A percentile compares a stretch with the other conserved stretches of the same genome.
Evolutionary conservation across 1,140 invertebrate genomes (phyloP).

Genomic region (Lineus longissimus): DNA sequence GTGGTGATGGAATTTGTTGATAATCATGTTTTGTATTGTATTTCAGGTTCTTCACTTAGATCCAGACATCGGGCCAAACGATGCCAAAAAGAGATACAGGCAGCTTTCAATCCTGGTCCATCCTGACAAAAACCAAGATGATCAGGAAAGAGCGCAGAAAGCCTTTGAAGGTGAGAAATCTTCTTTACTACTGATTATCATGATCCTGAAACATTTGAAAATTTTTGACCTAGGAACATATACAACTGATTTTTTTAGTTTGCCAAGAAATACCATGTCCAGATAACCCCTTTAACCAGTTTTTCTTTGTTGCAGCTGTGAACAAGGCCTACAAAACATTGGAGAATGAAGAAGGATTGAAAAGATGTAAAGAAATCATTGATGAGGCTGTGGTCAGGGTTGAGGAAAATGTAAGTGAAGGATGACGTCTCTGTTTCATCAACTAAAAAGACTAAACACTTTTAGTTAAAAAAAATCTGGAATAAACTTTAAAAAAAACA

Average conservation of each 20-base stretch:
- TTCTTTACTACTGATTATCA: too few species aligned
- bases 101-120: constrained; percentile 95
- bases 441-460: too few species aligned
- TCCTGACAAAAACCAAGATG: constrained; percentile 97
- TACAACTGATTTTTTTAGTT: too few species aligned
- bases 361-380: constrained; percentile 93
- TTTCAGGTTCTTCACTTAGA: constrained; percentile 81
- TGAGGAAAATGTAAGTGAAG: constrained; percentile 85
- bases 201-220: too few species aligned
- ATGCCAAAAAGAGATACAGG: constrained; percentile 95
- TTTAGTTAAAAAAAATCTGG: too few species aligned
- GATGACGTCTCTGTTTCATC: too few species aligned
- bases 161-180: constrained; percentile 57
- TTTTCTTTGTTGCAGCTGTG: constrained; percentile 64
- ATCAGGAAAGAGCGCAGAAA: constrained; percentile 87
- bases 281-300: too few species aligned
- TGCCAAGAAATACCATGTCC: too few species aligned
- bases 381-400: constrained; percentile 93
- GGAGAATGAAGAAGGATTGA: constrained; percentile 89
- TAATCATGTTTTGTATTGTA: background rate
- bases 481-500: too few species aligned
- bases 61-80: constrained; percentile 79
- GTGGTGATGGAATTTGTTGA: too few species aligned
- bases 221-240: too few species aligned
- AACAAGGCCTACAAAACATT: constrained; percentile 95